Evolutionary conservation across 2,888 invertebrate genomes (phyloP), one percentile per base, ranked within the genome.

Genomic region (Choreutis nemorana): DNA sequence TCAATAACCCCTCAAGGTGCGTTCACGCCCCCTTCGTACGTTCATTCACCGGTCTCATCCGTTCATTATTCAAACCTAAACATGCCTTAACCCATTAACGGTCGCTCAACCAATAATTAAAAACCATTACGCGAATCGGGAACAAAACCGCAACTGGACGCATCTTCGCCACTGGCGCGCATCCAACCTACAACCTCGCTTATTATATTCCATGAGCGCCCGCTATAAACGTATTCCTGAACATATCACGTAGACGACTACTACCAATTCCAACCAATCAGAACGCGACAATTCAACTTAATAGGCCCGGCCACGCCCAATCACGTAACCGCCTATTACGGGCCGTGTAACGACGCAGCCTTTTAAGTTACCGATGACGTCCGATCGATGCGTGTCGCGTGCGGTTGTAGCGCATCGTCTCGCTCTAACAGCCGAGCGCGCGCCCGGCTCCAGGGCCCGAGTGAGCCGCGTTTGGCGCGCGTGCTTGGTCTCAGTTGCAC

Each of bases 261-360:
- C 71, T 67, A 72, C 68, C 77, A 66, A 78, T 77, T 75, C 67
- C 59, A 77, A 75, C 80, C 80, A 80, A 80, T 80, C 79, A 72
- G 68, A 62, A 55, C 58, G 67, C 73, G 70, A 72, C 75, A 68
- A 70, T 75, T 73, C 75, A 71, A 72, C 72, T 77, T 77, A 78
- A 78, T 78, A 75, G 75, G 56, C 55, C 37, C 58, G 48, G 66
- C 79, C 80, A 78, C 80, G 78, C 80, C 80, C 77, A 60, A 64
- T 77, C 78, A 78, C 78, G 78, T 78, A 77, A 71, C 78, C 78
- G 77, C 78, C 78, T 78, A 78, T 78, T 78, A 77, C 75, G 67
- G 70, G 56, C 66, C 68, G 73, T 72, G 71, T 77, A 73, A 77
- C 77, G 73, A 73, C 67, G 73, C 65, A 75, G 75, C 68, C 75